phyloP scores from a whole-genome alignment of 1,140 invertebrate genomes.

The Laupala kohalensis region DNA sequence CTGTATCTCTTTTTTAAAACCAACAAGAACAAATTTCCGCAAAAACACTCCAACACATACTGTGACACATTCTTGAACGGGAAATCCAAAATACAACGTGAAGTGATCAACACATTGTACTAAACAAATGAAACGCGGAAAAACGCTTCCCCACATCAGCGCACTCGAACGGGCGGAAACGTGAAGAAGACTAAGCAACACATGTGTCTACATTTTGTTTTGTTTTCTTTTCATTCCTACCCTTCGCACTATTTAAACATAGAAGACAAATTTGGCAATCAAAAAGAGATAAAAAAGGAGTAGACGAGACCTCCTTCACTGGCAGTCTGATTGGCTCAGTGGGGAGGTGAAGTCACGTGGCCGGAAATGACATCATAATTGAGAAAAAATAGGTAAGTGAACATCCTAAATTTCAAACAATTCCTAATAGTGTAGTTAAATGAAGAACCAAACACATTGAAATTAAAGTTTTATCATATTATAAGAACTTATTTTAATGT shows the following conservation, averaged over 20 bases:
- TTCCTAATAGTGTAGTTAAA: too few species aligned
- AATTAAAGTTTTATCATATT: too few species aligned
- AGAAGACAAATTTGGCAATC: constrained; percentile 8
- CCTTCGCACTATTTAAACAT: constrained; percentile 7
- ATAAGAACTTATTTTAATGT: too few species aligned
- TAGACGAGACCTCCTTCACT: background rate
- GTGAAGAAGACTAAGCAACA: background rate
- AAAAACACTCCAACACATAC: background rate
- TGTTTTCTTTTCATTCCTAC: background rate
- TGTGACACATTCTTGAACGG: background rate
- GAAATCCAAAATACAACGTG: background rate
- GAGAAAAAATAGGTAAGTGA: too few species aligned
- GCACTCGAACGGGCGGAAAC: constrained; percentile 7
- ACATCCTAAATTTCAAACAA: too few species aligned
- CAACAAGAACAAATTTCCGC: background rate
- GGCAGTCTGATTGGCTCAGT: constrained; percentile 1
- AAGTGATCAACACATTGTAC: background rate
- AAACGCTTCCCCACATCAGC: background rate
- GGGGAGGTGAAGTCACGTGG: background rate
- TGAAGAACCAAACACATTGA: too few species aligned
- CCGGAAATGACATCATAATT: background rate
- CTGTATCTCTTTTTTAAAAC: background rate
- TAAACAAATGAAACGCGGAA: constrained; percentile 3
- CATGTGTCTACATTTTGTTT: background rate
- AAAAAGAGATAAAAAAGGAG: constrained; percentile 1